Base-by-base conservation (phyloP, 2,888 invertebrate genomes). In the Vannuccia rotundouncinata region DNA sequence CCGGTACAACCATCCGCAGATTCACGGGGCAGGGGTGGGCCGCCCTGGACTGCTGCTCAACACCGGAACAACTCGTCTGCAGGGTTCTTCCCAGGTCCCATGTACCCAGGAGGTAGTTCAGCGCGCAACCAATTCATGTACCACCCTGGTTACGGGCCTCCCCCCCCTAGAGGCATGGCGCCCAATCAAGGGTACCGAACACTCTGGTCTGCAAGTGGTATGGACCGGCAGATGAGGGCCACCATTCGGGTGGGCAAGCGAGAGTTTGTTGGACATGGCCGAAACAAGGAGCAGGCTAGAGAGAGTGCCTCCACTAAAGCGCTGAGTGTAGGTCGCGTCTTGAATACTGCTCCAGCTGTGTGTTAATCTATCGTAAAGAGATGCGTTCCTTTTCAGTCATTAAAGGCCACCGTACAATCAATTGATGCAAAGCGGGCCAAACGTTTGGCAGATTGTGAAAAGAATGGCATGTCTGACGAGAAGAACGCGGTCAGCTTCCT, bases 231-330 rank as follows among this genome's bases (percentile, higher is more conserved):
- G 66, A 13, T 5, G 5, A 17, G 66, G 10, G 66, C 22, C 10
- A 66, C 22, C 66, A 5, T 66, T 27, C 66, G 66, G 22, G 66
- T 66, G 66, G 66, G 66, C 2, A 66, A 66, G 66, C 22, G 66
- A 27, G 66, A 66, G 66, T 66, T 66, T 66, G 66, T 66, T 17
- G 66, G 66, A 13, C 66, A 66, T 66, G 66, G 66, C 66, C 10
- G 66, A 22, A 66, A 17, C 66, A 66, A 27, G 66, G 17, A 66
- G 22, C 66, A n/a, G 17, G 66, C 66, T 66, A 5, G 66, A 27
- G 66, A 66, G 10, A 13, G 10, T 66, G 66, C 66, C 22, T 5
- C 25, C 22, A 66, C 5, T 27, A 66, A 66, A 27, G 66, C 66
- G 66, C 66, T 66, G 2, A 5, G 5, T 5, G 66, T 66, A 66